Conservation (phyloP, 1,140 invertebrate species). For the Stenopsyche tienmushanensis region DNA sequence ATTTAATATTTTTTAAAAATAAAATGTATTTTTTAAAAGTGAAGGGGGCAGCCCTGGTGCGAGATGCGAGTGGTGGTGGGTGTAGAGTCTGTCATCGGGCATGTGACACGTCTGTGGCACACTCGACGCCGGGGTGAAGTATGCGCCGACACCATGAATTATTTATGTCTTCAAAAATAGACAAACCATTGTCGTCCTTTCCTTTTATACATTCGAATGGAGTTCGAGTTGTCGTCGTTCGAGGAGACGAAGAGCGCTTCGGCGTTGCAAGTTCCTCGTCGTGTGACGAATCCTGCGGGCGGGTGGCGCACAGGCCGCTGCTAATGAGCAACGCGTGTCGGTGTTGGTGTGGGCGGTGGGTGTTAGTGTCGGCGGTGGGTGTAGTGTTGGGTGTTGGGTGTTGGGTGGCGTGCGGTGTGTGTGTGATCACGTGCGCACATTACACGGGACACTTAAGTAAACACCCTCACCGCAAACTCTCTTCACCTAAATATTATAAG, state of each 20-base stretch:
- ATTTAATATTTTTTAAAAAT: no score
- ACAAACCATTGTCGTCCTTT: not conserved
- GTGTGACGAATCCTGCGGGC: no score
- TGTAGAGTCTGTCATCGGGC: slow-evolving; percentile 39
- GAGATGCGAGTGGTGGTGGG: slow-evolving; percentile 42
- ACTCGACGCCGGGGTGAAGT: not conserved
- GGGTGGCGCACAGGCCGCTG: not conserved
- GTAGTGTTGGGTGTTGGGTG: no score
- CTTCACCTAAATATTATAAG: no score
- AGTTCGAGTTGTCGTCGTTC: not conserved
- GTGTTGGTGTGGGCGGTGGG: no score
- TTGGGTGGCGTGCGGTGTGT: not conserved
- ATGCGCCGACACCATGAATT: slow-evolving; percentile 22
- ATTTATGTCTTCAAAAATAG: slow-evolving; percentile 18
- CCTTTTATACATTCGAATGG: not conserved
- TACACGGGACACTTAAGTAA: not conserved
- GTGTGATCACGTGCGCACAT: not conserved
- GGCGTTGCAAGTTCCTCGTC: not conserved
- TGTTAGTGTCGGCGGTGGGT: no score
- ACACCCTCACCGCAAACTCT: not conserved
- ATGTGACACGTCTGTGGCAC: slow-evolving; percentile 17
- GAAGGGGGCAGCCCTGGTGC: slow-evolving; percentile 44
- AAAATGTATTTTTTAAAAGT: no score
- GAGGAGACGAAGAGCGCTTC: not conserved
- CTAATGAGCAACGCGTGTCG: not conserved